phyloP scores from a whole-genome alignment of 1,140 invertebrate species.

The Dendrolimus punctatus region DNA sequence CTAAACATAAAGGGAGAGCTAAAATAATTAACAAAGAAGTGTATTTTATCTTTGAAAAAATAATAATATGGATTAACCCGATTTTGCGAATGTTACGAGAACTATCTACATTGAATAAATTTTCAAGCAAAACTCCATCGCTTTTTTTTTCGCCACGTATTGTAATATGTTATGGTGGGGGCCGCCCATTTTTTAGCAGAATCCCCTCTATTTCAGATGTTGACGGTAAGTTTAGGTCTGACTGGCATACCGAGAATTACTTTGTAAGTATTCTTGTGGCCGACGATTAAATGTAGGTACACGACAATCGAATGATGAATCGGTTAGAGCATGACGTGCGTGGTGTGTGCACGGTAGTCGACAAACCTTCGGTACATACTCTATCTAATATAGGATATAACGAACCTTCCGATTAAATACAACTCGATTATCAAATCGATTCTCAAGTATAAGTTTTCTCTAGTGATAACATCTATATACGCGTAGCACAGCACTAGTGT shows the following conservation, averaged over 20 bases:
- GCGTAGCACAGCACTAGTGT: too few species aligned
- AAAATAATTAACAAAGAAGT: constrained; percentile 15
- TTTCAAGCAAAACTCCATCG: constrained; percentile 60
- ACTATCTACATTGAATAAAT: constrained; percentile 54
- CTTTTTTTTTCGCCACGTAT: constrained; percentile 48
- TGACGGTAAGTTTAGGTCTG: constrained; percentile 68
- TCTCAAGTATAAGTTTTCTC: too few species aligned
- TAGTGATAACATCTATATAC: too few species aligned
- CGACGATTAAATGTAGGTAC: constrained; percentile 27
- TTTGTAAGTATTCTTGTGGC: constrained; percentile 27
- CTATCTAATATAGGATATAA: background rate
- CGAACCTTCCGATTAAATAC: too few species aligned
- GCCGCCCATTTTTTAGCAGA: constrained; percentile 52
- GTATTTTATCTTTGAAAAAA: constrained; percentile 19
- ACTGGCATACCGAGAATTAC: constrained; percentile 33
- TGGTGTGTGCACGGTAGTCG: constrained; percentile 46
- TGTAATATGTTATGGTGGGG: constrained; percentile 49
- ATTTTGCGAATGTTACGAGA: constrained; percentile 50
- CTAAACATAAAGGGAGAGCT: constrained; percentile 24
- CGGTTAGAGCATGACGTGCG: constrained; percentile 32
- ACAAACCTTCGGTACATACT: constrained; percentile 27
- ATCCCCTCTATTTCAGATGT: constrained; percentile 68
- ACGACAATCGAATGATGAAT: constrained; percentile 13
- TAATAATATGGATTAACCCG: constrained; percentile 13
- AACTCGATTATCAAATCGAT: too few species aligned